Evolutionary conservation across 2,797 vertebrate genomes (phyloP).

Genomic region (Chaunax sp.): DNA sequence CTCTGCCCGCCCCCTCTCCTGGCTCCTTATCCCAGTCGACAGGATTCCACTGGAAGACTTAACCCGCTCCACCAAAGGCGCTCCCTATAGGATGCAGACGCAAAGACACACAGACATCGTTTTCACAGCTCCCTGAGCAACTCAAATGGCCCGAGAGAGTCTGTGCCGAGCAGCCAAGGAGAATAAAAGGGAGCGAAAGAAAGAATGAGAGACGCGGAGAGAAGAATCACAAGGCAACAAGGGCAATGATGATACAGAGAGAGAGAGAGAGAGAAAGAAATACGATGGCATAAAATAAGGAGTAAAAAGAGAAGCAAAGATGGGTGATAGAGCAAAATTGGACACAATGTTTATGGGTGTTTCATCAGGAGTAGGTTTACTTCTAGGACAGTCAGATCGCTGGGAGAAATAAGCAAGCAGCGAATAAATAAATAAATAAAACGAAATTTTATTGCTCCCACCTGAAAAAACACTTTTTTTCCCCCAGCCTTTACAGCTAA

Average conservation of each 20-base stretch:
- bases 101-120: slow-evolving; percentile 70
- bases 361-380: slow-evolving; percentile 10
- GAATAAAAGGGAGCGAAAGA: slow-evolving; percentile 42
- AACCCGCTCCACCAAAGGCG: slow-evolving; percentile 64
- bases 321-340: slow-evolving; percentile 1
- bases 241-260: slow-evolving; percentile 42
- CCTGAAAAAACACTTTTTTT: no score
- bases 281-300: slow-evolving; percentile 12
- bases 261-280: slow-evolving; percentile 40
- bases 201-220: slow-evolving; percentile 35
- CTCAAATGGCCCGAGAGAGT: slow-evolving; percentile 72
- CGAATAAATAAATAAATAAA: slow-evolving; percentile 24
- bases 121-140: slow-evolving; percentile 79
- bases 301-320: slow-evolving; percentile 10
- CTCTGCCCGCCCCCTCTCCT: slow-evolving; percentile 22
- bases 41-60: slow-evolving; percentile 60
- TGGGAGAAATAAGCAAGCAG: slow-evolving; percentile 15
- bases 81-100: slow-evolving; percentile 61
- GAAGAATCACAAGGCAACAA: slow-evolving; percentile 50
- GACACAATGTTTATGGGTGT: not conserved
- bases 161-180: slow-evolving; percentile 56
- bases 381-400: slow-evolving; percentile 11
- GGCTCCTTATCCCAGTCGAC: slow-evolving; percentile 59
- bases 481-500: slow-evolving; percentile 7
- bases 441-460: not conserved